Conservation (phyloP, 2,113 vertebrate species). For the Arenaria interpres region DNA sequence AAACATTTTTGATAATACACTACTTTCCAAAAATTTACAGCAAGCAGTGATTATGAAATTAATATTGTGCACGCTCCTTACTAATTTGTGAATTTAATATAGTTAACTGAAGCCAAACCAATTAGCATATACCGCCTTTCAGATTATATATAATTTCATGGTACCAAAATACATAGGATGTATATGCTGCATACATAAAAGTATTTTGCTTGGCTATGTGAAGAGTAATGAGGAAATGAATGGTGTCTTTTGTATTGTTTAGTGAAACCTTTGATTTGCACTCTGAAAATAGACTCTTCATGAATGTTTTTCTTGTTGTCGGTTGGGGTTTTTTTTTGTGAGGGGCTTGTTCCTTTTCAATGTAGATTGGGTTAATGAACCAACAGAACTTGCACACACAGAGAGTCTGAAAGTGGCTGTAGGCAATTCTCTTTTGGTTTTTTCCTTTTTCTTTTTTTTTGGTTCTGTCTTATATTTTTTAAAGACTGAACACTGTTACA, state of each 20-base stretch:
- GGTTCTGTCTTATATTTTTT: background rate
- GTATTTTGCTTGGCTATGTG: background rate
- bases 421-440: background rate
- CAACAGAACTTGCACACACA: background rate
- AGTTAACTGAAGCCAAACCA: background rate
- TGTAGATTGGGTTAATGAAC: background rate
- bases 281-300: background rate
- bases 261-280: background rate
- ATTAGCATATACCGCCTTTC: background rate
- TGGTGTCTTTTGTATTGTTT: background rate
- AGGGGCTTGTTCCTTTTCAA: background rate
- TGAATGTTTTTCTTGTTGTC: background rate
- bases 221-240: background rate
- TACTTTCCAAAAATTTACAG: background rate
- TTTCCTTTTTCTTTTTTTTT: background rate
- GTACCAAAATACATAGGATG: background rate
- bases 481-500: slow-evolving; percentile 14
- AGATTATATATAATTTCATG: background rate
- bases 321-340: background rate
- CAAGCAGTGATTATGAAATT: background rate
- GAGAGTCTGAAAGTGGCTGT: background rate
- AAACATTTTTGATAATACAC: background rate
- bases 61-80: background rate
- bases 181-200: background rate
- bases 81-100: background rate